Base-by-base conservation (phyloP, 2,113 vertebrate genomes). In the Oreamnos americanus region DNA sequence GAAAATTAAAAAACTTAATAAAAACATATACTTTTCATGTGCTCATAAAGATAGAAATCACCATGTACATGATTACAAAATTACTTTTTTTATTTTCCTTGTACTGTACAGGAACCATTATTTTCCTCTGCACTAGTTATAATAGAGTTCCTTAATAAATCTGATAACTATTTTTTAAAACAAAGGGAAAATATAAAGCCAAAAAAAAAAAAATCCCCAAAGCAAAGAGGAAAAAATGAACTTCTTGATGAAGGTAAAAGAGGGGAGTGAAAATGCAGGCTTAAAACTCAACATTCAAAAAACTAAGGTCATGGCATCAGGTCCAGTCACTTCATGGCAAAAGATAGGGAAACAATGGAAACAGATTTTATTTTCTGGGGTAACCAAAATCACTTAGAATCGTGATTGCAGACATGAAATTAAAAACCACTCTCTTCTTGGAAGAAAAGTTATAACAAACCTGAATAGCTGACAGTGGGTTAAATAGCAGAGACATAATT, bases 1-100 rank as follows among this genome's bases (percentile, higher is more conserved):
- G 55, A 89, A 96, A 93, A 53, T 93, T 94, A 12, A 21, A 92
- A 47, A 91, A 67, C 25, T 57, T 97, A 45, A 89, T 51, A 39
- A 13, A 93, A 92, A 89, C 11, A 84, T n/a, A 57, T 55, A 33
- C 6, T 84, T 84, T 43, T 84, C 26, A 47, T 76, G 15, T 83
- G 2, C 11, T 95, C 33, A 88, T n/a, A 67, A 88, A 71, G 55
- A 76, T 3, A 90, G n/a, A 81, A 92, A 79, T 33, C 25, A 36
- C 43, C 30, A 14, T 47, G 16, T 45, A 64, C 21, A 47, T 43
- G 5, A 36, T 83, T 47, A 76, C 2, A 53, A 10, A 74, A 55
- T 88, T 16, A 71, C 83, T 30, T 85, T 28, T 57, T 43, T 33
- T 58, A 13, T 36, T 33, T 76, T 64, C 6, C 8, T 21, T 81